Evolutionary conservation across 1,140 invertebrate genomes (phyloP), one percentile per base, ranked within the genome.

Genomic region (Agrypnia vestita): DNA sequence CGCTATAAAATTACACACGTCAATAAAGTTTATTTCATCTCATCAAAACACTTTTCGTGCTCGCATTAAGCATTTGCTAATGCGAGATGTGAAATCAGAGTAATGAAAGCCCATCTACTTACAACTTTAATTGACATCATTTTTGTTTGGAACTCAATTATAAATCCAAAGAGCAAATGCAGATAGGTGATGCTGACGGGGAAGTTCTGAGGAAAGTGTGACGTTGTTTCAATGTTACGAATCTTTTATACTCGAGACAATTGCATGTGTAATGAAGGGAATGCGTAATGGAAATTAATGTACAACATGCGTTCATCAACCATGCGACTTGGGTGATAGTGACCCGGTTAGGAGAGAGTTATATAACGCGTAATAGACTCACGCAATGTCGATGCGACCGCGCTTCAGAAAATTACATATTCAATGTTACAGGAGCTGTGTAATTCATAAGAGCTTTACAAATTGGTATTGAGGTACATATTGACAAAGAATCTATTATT

Each of bases 221-320:
- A 61, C 56, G 55, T 25, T 72, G 47, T 73, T 79, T 73, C 17
- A 51, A 43, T 53, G 77, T 51, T 79, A 79, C 44, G 12, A 43
- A 79, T 79, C 77, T 79, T 79, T 73, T 79, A 79, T 79, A 79
- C 69, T 25, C 44, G 35, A 19, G 35, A 77, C 76, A 53, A 67
- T 61, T 35, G 76, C 53, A 76, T 69, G 13, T 19, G 62, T 49
- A 76, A 76, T 61, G 71, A 74, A 56, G 49, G 12, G 71, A 74
- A 15, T 74, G 53, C 71, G 71, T 74, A 74, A 74, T 43, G 44
- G 15, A 56, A 56, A 55, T 15, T 71, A 53, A 17, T 35, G 25
- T 35, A 35, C 46, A 11, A 71, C 67, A 62, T 35, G 67, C 67
- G 19, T 25, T 51, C 44, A 51, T n/a, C 17, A 21, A 47, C 15